Evolutionary conservation across 2,888 invertebrate species (phyloP).

Genomic region (Hymenopus coronatus): DNA sequence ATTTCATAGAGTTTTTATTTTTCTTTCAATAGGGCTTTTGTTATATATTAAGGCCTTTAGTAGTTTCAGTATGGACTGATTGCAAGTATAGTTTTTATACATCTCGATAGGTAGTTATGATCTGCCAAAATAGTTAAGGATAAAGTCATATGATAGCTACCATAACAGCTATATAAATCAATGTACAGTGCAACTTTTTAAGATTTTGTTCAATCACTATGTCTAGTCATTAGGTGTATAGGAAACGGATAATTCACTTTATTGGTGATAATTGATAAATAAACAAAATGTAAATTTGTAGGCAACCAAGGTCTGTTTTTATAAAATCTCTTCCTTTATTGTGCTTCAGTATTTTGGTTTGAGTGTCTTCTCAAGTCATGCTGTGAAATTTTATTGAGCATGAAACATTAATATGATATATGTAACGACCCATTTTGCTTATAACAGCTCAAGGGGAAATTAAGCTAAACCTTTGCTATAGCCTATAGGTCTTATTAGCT

Average conservation of each 20-base stretch:
- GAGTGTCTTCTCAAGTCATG: too few relatives aligned
- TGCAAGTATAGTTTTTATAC: background rate
- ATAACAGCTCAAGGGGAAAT: too few relatives aligned
- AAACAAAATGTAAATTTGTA: background rate
- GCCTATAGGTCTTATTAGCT: too few relatives aligned
- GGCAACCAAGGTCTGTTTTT: background rate
- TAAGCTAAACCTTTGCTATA: too few relatives aligned
- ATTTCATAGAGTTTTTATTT: background rate
- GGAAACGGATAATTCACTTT: too few relatives aligned
- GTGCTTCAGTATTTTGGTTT: too few relatives aligned
- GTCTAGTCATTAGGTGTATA: background rate
- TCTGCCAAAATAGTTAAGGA: background rate
- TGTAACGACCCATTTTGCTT: too few relatives aligned
- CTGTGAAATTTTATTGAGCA: too few relatives aligned
- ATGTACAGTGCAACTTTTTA: background rate
- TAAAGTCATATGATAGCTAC: background rate
- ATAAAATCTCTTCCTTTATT: too few relatives aligned
- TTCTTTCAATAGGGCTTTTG: background rate
- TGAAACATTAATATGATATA: too few relatives aligned
- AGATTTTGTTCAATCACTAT: background rate
- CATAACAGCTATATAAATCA: background rate
- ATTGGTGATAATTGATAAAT: background rate
- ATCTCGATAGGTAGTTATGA: background rate
- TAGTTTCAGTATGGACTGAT: background rate
- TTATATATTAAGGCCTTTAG: background rate